Evolutionary conservation across 1,140 invertebrate genomes (phyloP).

Genomic region (Manduca sexta): DNA sequence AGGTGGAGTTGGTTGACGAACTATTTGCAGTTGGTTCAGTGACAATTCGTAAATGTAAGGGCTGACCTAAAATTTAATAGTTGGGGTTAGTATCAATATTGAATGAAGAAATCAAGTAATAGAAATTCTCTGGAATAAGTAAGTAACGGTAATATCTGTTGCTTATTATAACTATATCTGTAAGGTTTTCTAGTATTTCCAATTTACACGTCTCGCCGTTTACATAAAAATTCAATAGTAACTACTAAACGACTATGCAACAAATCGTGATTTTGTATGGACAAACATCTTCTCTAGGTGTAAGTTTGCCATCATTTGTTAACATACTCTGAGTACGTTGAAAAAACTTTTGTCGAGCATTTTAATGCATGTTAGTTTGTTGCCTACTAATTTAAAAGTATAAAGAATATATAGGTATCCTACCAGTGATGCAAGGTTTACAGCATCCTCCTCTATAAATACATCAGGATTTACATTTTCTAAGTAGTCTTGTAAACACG

Average conservation of each 20-base stretch:
- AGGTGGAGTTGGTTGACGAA: constrained; percentile 41
- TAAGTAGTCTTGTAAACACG: constrained; percentile 58
- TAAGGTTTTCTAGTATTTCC: too few species aligned
- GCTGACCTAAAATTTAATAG: constrained; percentile 59
- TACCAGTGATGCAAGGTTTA: constrained; percentile 55
- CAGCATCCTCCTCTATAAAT: constrained; percentile 56
- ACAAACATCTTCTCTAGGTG: too few species aligned
- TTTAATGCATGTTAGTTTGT: too few species aligned
- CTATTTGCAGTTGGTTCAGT: constrained; percentile 55
- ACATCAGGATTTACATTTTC: constrained; percentile 60
- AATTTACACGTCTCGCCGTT: too few species aligned
- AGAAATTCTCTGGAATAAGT: background rate
- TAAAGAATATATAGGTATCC: constrained; percentile 2
- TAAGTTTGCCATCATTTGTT: too few species aligned
- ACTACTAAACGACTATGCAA: too few species aligned
- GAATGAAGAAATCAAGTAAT: background rate
- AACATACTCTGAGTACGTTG: too few species aligned
- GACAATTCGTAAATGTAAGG: constrained; percentile 55
- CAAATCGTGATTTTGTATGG: too few species aligned
- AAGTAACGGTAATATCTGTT: background rate
- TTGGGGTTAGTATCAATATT: background rate
- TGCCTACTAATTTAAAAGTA: background rate
- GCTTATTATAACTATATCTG: too few species aligned
- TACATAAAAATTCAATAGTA: too few species aligned
- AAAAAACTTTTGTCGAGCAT: too few species aligned